Evolutionary conservation across 2,888 invertebrate genomes (phyloP).

Genomic region (Allygus modestus): DNA sequence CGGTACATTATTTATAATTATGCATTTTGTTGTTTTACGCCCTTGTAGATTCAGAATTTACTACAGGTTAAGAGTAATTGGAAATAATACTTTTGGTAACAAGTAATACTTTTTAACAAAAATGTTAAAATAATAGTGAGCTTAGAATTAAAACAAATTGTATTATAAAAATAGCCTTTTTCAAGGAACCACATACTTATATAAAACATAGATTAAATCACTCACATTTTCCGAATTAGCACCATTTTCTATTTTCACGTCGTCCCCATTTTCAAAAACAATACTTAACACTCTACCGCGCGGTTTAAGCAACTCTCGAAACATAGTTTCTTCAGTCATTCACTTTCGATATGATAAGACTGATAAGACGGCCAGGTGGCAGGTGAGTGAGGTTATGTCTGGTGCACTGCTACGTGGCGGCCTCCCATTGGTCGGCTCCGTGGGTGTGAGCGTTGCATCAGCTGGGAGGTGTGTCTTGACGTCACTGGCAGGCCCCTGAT

Average conservation of each 20-base stretch:
- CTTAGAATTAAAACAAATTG: no score
- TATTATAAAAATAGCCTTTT: no score
- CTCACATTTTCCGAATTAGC: no score
- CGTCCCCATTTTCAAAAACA: slow-evolving; percentile 5
- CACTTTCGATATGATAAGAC: not conserved
- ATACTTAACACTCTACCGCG: slow-evolving; percentile 1
- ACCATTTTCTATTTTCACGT: not conserved
- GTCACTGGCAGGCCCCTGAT: slow-evolving; percentile 7
- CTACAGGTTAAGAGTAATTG: no score
- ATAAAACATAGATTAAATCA: no score
- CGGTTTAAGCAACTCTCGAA: slow-evolving; percentile 1
- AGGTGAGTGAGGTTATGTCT: slow-evolving; percentile 24
- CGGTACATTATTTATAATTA: no score
- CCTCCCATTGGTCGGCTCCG: not conserved
- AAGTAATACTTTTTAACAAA: no score
- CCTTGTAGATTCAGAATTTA: no score
- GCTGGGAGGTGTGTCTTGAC: slow-evolving; percentile 28
- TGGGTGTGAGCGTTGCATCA: slow-evolving; percentile 11
- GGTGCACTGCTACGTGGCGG: slow-evolving; percentile 1
- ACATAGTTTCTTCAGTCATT: not conserved
- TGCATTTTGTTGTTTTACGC: no score
- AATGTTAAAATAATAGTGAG: no score
- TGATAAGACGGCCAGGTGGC: slow-evolving; percentile 17
- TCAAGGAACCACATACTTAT: no score
- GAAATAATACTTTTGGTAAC: no score